phyloP scores from a whole-genome alignment of 2,888 invertebrate species.

The Synergus itoensis region DNA sequence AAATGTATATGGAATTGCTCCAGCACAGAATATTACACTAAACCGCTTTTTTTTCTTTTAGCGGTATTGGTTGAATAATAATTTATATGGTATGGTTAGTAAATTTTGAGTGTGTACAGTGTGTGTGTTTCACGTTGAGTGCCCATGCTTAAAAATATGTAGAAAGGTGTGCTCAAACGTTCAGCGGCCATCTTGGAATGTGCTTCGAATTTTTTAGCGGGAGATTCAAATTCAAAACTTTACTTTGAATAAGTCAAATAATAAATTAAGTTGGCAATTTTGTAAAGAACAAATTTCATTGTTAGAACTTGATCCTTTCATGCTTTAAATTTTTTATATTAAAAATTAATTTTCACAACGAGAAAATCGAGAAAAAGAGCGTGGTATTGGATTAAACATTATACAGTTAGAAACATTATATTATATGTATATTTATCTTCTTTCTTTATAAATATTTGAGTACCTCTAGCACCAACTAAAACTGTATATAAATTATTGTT shows the following conservation, averaged over 20 bases:
- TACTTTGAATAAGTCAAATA: too few relatives aligned
- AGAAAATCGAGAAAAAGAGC: neutral
- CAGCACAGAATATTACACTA: neutral
- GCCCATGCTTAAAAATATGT: neutral
- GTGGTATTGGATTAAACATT: neutral
- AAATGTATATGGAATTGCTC: neutral
- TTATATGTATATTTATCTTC: neutral
- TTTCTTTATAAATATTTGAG: slow-evolving; percentile 1
- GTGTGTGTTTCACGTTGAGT: neutral
- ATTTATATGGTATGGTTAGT: too few relatives aligned
- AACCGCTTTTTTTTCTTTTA: neutral
- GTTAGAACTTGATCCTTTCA: too few relatives aligned
- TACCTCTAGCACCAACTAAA: slow-evolving; percentile 12
- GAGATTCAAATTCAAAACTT: neutral
- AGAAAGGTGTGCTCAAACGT: neutral
- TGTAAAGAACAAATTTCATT: too few relatives aligned
- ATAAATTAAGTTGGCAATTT: too few relatives aligned
- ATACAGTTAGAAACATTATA: neutral
- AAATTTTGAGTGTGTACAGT: neutral
- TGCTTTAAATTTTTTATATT: too few relatives aligned
- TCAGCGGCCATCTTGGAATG: neutral
- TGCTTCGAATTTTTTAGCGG: neutral
- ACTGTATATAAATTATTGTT: neutral
- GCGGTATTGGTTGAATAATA: too few relatives aligned
- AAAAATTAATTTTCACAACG: too few relatives aligned